Base-by-base conservation (phyloP, 2,888 invertebrate genomes). In the Hymenopus coronatus region DNA sequence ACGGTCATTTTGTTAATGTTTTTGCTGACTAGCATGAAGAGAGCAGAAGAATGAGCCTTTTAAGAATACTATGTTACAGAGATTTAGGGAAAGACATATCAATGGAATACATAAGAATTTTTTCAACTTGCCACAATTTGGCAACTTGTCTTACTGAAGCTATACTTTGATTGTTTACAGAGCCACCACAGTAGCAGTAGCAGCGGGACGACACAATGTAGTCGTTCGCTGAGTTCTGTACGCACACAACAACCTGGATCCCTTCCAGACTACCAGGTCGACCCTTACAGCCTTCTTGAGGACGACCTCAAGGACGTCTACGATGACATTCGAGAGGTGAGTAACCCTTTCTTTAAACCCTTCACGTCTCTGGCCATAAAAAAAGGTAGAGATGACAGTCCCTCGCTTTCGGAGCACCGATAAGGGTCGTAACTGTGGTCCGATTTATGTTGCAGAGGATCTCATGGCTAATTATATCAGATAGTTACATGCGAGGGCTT, bases 251-350 rank as follows among this genome's bases (percentile, higher is more conserved):
- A 97, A 93, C 97, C 97, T 27, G 97, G 97, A 92, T 96, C 97
- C 28, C 94, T 97, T 91, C 90, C 90, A 33, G 96, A 97, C 89
- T 97, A 97, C 92, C 96, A 96, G 92, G 95, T 97, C 91, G 97
- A 98, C 94, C 98, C 98, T 90, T 98, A 98, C 93, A 96, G 96
- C 92, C 94, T 98, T 91, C 94, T 98, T 90, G 97, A 98, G 92
- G 97, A 97, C 92, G 98, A 98, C 93, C 95, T 98, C 90, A 96
- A 97, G 93, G 96, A 96, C 92, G 96, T 98, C 92, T 98, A 97
- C 93, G 96, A 96, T 92, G 97, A 98, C 93, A 97, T 98, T 93
- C 95, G 97, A 95, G 95, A 96, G 94, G 98, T 98, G 93, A 95
- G 94, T 70, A 70, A 70, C 54, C 54, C 46, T 14, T 46, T 46